These are phyloP conservation scores for Artibeus lituratus DNA, from an alignment of 2,797 vertebrate genomes.

Conservation along the genomic window DNA sequence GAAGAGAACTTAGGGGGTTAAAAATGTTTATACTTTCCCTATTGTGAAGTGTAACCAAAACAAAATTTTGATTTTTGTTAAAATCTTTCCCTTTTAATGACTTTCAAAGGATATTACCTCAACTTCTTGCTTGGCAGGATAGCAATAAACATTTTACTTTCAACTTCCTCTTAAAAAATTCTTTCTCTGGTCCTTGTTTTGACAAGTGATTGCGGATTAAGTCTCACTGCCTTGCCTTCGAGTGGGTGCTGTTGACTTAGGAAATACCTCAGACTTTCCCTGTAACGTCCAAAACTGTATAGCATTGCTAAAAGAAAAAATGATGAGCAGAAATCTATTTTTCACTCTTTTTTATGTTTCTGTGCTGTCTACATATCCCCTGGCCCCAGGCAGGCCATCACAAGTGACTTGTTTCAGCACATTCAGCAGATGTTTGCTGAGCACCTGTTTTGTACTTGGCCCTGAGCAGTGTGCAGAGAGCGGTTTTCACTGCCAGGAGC, in stretches of 20 bases:
- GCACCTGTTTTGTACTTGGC: neutral
- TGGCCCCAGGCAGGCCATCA: neutral
- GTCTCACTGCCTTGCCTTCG: neutral
- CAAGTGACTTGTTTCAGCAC: neutral
- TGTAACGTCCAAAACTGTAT: neutral
- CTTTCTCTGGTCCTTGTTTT: neutral
- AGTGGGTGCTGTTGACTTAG: neutral
- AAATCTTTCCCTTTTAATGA: neutral
- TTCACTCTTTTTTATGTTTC: neutral
- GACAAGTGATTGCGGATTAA: neutral
- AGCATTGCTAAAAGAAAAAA: neutral
- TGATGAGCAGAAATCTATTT: neutral
- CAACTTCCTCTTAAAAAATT: neutral
- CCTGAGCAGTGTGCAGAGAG: neutral
- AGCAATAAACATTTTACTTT: slow-evolving; percentile 22
- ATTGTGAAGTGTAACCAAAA: slow-evolving; percentile 17
- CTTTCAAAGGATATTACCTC: slow-evolving; percentile 24
- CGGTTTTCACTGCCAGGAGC: neutral
- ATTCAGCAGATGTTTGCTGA: neutral
- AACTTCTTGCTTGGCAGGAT: neutral
- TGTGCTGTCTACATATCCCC: neutral
- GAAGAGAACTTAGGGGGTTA: neutral
- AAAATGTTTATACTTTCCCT: slow-evolving; percentile 1
- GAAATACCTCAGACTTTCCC: neutral
- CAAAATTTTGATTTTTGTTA: slow-evolving; percentile 16